Evolutionary conservation across 2,888 invertebrate genomes (phyloP).

Genomic region (Zeuzera pyrina): DNA sequence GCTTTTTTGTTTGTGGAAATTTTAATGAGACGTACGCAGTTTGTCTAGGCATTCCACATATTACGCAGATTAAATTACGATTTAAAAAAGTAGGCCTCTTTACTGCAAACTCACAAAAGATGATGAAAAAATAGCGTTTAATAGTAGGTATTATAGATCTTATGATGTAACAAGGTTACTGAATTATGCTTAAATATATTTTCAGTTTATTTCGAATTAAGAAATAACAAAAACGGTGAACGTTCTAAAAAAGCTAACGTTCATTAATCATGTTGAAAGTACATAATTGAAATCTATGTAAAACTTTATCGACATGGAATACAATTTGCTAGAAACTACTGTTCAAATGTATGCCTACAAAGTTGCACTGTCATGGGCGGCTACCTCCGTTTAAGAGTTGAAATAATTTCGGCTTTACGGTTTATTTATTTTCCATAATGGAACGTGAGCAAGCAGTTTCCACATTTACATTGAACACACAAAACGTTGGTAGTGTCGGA

Average conservation of each 20-base stretch:
- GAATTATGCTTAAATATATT: no score
- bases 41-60: slow-evolving; percentile 1
- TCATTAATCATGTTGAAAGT: no score
- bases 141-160: no score
- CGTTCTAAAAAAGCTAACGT: no score
- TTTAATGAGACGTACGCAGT: slow-evolving; percentile 21
- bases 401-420: slow-evolving; percentile 58
- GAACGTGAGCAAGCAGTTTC: slow-evolving; percentile 45
- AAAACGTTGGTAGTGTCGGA: slow-evolving; percentile 21
- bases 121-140: no score
- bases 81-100: slow-evolving; percentile 10
- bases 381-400: slow-evolving; percentile 52
- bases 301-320: slow-evolving; percentile 19
- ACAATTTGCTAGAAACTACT: slow-evolving; percentile 33
- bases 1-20: slow-evolving; percentile 35
- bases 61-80: slow-evolving; percentile 3
- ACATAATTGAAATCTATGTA: no score
- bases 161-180: no score
- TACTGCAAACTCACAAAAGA: no score
- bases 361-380: slow-evolving; percentile 42
- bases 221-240: no score
- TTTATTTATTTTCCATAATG: slow-evolving; percentile 61
- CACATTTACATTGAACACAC: slow-evolving; percentile 21
- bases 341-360: slow-evolving; percentile 29
- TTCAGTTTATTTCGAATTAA: no score